These are phyloP conservation scores for Crioceris asparagi DNA, from an alignment of 2,888 invertebrate genomes.

Conservation along the genomic window DNA sequence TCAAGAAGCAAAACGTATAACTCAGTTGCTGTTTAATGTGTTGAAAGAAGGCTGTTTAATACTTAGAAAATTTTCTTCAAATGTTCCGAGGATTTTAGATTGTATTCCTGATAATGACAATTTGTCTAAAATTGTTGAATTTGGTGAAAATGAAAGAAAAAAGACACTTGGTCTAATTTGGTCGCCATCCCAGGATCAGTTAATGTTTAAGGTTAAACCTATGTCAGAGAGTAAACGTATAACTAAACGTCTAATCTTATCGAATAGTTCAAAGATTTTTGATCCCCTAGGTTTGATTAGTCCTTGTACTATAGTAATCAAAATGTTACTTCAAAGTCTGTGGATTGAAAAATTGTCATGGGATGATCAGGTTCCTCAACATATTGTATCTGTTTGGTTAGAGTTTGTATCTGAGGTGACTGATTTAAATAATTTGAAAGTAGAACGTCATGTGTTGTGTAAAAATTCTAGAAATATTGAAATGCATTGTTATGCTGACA, in stretches of 20 bases:
- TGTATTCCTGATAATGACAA: conserved; percentile 2
- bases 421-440: conserved; percentile 10
- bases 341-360: conserved; percentile 13
- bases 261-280: conserved; percentile 13
- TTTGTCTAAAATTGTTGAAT: conserved; percentile 7
- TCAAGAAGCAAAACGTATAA: conserved; percentile 1
- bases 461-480: conserved; percentile 2
- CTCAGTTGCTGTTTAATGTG: conserved; percentile 1
- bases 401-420: conserved; percentile 11
- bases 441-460: conserved; percentile 13
- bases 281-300: conserved; percentile 18
- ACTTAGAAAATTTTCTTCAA: conserved; percentile 12
- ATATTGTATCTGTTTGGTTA: conserved; percentile 10
- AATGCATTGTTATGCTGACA: not conserved
- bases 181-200: conserved; percentile 5
- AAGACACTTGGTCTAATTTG: conserved; percentile 14
- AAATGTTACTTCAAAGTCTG: conserved; percentile 14
- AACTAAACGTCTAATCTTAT: conserved; percentile 5
- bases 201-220: conserved; percentile 8
- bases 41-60: conserved; percentile 11
- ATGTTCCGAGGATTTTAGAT: conserved; percentile 7
- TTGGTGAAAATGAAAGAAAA: conserved; percentile 9
- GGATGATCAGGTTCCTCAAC: conserved; percentile 11
- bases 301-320: conserved; percentile 15
- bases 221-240: not conserved